phyloP scores from a whole-genome alignment of 2,113 vertebrate species.

The Hassar affinis region DNA sequence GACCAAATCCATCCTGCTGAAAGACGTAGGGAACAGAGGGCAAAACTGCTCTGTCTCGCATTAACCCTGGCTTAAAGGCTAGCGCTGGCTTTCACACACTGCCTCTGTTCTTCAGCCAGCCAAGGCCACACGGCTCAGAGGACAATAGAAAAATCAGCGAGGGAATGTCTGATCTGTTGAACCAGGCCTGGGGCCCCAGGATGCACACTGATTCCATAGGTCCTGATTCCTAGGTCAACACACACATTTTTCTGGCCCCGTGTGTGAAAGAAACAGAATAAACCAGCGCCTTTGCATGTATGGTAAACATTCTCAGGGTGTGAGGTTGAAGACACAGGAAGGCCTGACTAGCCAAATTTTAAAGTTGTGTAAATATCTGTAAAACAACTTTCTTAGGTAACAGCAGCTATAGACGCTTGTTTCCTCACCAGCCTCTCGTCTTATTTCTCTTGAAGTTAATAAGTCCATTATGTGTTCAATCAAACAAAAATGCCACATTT shows the following conservation, averaged over 20 bases:
- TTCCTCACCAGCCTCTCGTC: not conserved
- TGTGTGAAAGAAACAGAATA: constrained; percentile 24
- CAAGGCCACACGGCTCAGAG: constrained; percentile 10
- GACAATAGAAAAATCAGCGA: constrained; percentile 40
- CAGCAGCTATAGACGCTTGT: not conserved
- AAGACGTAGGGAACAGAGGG: constrained; percentile 22
- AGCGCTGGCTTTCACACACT: constrained; percentile 23
- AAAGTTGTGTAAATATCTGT: not conserved
- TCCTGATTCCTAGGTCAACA: constrained; percentile 49
- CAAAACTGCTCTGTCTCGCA: constrained; percentile 5
- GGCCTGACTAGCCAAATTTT: not conserved
- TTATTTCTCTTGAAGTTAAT: not conserved
- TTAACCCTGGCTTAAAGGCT: constrained; percentile 48
- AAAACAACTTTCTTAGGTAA: not conserved
- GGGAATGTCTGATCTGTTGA: constrained; percentile 51
- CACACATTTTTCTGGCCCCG: constrained; percentile 44
- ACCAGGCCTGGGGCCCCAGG: constrained; percentile 41
- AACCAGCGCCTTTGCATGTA: constrained; percentile 7
- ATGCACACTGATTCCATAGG: constrained; percentile 47
- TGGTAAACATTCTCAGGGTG: not conserved
- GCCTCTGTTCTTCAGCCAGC: constrained; percentile 34
- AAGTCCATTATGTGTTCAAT: no score
- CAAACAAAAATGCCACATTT: not conserved
- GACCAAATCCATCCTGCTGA: constrained; percentile 44
- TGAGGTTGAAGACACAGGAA: not conserved